Evolutionary conservation across 2,888 invertebrate genomes (phyloP), one percentile per base, ranked within the genome.

Genomic region (Parascotia fuliginaria): DNA sequence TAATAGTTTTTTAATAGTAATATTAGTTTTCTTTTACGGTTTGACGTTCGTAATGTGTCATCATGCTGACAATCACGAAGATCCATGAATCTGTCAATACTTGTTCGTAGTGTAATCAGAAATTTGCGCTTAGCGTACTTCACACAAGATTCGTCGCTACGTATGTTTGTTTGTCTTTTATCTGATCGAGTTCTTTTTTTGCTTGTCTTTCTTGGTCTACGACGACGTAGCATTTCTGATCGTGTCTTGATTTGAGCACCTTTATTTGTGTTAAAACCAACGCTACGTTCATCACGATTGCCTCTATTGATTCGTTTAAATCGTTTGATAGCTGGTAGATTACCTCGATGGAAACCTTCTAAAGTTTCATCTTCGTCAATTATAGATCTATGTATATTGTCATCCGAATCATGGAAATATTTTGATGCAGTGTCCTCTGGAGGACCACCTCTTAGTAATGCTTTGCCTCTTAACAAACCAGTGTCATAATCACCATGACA

Each of bases 1-100:
- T 13, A n/a, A 24, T 24, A n/a, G n/a, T n/a, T n/a, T n/a, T n/a
- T n/a, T n/a, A n/a, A n/a, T n/a, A n/a, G n/a, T n/a, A n/a, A n/a
- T n/a, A n/a, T n/a, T 24, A 9, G 4, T 31, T 9, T 2, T 14
- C 5, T 27, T 22, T 19, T 19, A 27, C 37, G 13, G 22, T 32
- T 31, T 1, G n/a, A 2, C n/a, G 61, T 54, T 53, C 65, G 52
- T 9, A 61, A 32, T 0, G 65, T 68, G 4, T 61, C 48, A 37
- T 65, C 69, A 12, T 49, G 11, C 49, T 53, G 13, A 43, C 70
- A 69, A 36, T 66, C 63, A 5, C 43, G 38, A 12, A 54, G 46
- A 0, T 39, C n/a, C 32, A 45, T 39, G 31, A 45, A 69, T 12
- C 66, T 32, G 41, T 66, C 49, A 29, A 69, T 54, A 4, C 53